Evolutionary conservation across 1,140 invertebrate species (phyloP), one percentile per base, ranked within the genome.

Genomic region (Temnothorax curvispinosus): DNA sequence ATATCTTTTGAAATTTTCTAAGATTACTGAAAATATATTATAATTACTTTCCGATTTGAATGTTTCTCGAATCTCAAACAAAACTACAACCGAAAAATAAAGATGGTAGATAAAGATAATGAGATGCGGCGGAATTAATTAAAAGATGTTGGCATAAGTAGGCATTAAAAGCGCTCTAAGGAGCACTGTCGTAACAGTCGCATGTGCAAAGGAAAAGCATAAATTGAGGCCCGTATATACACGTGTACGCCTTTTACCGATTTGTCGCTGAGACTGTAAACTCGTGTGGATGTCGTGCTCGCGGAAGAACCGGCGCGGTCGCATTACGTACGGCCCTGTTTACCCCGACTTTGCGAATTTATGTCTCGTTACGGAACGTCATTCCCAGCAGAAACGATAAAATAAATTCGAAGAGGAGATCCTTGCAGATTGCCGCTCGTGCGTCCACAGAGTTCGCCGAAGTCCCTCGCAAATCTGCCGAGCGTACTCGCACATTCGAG

Each of bases 301-400:
- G 89, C 88, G 91, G 91, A 91, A 91, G 90, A 91, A 87, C 87
- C 89, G 88, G 72, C 82, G 87, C 76, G 81, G 85, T 78, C 88
- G 89, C 91, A 93, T 95, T 94, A 94, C 93, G 92, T 94, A 94
- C 92, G 93, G 92, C 87, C 93, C 93, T 94, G 94, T 94, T 94
- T 94, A 94, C 94, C 87, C 90, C 90, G 86, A 90, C 87, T 90
- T 91, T 87, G 88, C 88, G 89, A 94, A 94, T 94, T 94, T 94
- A 94, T 94, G 92, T 95, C 93, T 95, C 93, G 94, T 94, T 94
- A 94, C 92, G 87, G 92, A 91, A 92, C 92, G 93, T 94, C 94
- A 94, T 94, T 94, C 91, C 91, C 92, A 92, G 92, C 90, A 92
- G 91, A 92, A 88, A 88, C 93, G 93, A 93, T 94, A 92, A 94